These are phyloP conservation scores for Agrilus mali DNA, from an alignment of 2,888 invertebrate species.

Conservation along the genomic window DNA sequence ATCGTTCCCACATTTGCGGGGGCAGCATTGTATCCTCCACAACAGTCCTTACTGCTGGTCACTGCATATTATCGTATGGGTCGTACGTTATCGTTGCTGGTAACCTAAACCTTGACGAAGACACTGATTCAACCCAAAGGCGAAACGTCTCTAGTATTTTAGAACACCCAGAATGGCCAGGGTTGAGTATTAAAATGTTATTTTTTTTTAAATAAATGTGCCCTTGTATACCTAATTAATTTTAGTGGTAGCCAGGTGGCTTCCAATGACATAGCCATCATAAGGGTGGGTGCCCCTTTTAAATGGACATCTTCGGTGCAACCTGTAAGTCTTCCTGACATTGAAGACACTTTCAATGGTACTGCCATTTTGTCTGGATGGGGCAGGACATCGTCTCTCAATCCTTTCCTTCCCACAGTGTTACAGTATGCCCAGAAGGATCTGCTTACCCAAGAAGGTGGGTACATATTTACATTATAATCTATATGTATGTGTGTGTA, in stretches of 20 bases:
- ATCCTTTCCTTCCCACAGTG: too few relatives aligned
- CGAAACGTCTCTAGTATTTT: too few relatives aligned
- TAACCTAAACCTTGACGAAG: not conserved
- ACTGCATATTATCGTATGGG: not conserved
- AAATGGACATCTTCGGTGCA: slow-evolving; percentile 23
- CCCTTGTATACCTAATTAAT: too few relatives aligned
- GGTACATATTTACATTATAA: too few relatives aligned
- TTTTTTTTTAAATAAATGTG: too few relatives aligned
- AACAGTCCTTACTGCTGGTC: slow-evolving; percentile 34
- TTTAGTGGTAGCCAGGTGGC: slow-evolving; percentile 9
- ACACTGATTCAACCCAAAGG: not conserved
- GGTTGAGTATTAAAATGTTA: not conserved
- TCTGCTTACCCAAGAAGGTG: too few relatives aligned
- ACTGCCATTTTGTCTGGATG: too few relatives aligned
- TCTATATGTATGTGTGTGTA: too few relatives aligned
- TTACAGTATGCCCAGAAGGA: too few relatives aligned
- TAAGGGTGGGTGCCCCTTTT: slow-evolving; percentile 30
- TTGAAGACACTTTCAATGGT: too few relatives aligned
- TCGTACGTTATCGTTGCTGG: not conserved
- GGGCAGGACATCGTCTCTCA: too few relatives aligned
- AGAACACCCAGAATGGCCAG: too few relatives aligned
- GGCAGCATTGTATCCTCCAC: slow-evolving; percentile 40
- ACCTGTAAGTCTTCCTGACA: slow-evolving; percentile 26
- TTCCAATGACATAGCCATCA: slow-evolving; percentile 40
- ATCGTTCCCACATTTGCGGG: slow-evolving; percentile 20